Percentiles rank a stretch among this genome's conserved stretches.
Conservation (phyloP, 2,113 vertebrate species). For the Nycticebus coucang region DNA sequence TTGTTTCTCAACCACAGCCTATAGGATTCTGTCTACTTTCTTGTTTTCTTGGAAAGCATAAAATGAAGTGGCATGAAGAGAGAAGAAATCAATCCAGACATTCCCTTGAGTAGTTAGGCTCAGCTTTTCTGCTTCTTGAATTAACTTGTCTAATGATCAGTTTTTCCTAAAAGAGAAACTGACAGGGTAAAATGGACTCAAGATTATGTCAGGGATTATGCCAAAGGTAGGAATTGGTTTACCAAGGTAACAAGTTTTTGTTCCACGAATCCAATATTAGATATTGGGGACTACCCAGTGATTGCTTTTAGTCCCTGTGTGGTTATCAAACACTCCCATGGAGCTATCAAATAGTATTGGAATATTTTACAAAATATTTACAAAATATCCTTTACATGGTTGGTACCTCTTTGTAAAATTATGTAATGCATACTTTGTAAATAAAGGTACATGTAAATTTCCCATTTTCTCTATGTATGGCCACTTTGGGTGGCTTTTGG, state of each 20-base stretch:
- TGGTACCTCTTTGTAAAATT: too few relatives aligned
- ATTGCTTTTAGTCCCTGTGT: not conserved
- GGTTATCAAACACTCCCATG: not conserved
- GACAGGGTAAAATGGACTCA: not conserved
- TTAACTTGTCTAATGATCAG: not conserved
- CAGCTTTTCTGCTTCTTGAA: not conserved
- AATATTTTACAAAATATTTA: not conserved
- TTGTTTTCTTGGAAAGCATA: not conserved
- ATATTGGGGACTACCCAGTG: not conserved
- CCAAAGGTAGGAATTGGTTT: not conserved
- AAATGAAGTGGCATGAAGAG: not conserved
- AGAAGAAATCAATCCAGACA: not conserved
- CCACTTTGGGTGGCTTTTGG: too few relatives aligned
- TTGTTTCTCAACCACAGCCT: not conserved
- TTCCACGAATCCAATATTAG: not conserved
- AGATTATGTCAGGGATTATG: not conserved
- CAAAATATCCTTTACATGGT: too few relatives aligned
- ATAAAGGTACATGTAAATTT: too few relatives aligned
- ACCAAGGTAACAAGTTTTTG: not conserved
- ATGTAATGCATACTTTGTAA: too few relatives aligned
- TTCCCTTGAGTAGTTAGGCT: not conserved
- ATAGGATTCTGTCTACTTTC: not conserved
- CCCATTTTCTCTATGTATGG: too few relatives aligned
- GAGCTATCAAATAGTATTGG: not conserved
- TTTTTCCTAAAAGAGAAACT: not conserved